Percentiles rank a stretch among this genome's conserved stretches.
Conservation (phyloP, 2,888 invertebrate species). For the Ypsolopha scabrella region DNA sequence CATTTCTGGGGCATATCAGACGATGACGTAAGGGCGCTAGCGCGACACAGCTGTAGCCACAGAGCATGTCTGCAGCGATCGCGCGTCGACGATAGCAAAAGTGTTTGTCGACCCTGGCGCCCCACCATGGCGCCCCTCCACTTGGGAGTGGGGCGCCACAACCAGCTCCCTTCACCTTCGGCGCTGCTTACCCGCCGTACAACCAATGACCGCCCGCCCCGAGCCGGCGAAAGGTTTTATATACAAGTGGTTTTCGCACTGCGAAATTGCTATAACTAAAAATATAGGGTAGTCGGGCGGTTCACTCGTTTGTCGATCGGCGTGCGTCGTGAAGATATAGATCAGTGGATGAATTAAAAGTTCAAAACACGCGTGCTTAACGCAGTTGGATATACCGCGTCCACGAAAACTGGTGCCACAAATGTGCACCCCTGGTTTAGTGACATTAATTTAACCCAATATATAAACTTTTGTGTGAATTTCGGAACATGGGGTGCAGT, state of each 20-base stretch:
- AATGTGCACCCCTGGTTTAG: constrained; percentile 42
- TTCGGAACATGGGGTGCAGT: constrained; percentile 59
- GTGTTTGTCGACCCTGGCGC: constrained; percentile 64
- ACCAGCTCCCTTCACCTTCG: constrained; percentile 62
- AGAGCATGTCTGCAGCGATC: too few relatives aligned
- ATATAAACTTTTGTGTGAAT: not conserved
- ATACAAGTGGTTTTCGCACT: constrained; percentile 72
- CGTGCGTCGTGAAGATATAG: constrained; percentile 17
- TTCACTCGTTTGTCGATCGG: constrained; percentile 45
- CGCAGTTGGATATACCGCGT: constrained; percentile 29
- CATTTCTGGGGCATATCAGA: not conserved
- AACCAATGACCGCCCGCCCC: constrained; percentile 62
- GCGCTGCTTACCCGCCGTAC: constrained; percentile 38
- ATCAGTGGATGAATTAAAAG: not conserved
- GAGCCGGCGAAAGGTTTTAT: constrained; percentile 75
- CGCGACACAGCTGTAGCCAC: constrained; percentile 41
- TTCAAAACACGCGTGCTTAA: constrained; percentile 26
- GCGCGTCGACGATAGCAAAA: constrained; percentile 57
- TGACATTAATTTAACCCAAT: constrained; percentile 25
- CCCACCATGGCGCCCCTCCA: constrained; percentile 25
- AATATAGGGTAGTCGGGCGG: constrained; percentile 73
- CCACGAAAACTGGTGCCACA: constrained; percentile 22
- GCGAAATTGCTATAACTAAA: constrained; percentile 72
- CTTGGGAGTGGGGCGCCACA: constrained; percentile 29
- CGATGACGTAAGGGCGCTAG: constrained; percentile 36